phyloP scores from a whole-genome alignment of 2,113 vertebrate genomes.

The Hassar affinis region DNA sequence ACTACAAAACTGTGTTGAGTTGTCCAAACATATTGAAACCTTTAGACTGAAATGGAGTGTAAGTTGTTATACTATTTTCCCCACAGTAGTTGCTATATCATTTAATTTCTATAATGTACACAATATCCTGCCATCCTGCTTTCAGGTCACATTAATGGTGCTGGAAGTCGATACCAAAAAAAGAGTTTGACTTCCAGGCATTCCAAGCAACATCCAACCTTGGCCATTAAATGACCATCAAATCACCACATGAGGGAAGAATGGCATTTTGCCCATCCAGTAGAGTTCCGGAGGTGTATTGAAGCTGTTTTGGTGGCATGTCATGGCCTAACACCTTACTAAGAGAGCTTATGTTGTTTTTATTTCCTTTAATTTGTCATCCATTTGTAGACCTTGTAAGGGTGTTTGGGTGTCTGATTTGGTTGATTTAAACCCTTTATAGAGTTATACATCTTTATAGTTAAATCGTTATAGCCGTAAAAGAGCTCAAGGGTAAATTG shows the following conservation, averaged over 20 bases:
- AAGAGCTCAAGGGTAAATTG: not conserved
- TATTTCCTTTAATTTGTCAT: too few species aligned
- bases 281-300: too few species aligned
- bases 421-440: not conserved
- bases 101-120: not conserved
- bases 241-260: too few species aligned
- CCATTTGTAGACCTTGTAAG: not conserved
- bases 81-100: not conserved
- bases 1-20: not conserved
- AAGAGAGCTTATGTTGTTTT: too few species aligned
- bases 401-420: not conserved
- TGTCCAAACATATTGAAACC: not conserved
- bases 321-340: too few species aligned
- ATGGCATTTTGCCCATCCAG: too few species aligned
- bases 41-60: not conserved
- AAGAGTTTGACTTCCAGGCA: not conserved
- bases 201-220: too few species aligned
- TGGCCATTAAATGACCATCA: too few species aligned
- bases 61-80: not conserved
- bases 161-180: not conserved
- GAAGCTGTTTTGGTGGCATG: too few species aligned
- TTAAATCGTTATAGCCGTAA: not conserved
- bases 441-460: not conserved
- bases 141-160: not conserved
- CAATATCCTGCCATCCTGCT: not conserved